Percentiles rank a stretch among this genome's conserved stretches.
Evolutionary conservation across 2,113 vertebrate genomes (phyloP).

Genomic region (Cyanoliseus patagonus): DNA sequence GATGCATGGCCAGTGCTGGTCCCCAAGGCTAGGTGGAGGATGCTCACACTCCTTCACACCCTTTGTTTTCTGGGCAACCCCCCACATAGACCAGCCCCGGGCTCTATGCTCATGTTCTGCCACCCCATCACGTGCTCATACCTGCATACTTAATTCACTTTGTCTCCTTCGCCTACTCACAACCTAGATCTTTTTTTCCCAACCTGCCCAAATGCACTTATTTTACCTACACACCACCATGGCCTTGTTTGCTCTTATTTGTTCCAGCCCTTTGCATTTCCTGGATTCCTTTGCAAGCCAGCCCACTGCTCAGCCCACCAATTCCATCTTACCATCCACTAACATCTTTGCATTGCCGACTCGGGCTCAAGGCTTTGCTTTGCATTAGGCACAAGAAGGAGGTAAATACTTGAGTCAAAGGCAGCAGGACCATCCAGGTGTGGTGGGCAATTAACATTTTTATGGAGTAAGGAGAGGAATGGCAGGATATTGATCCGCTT

Average conservation of each 20-base stretch:
- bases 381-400: not conserved
- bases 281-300: not conserved
- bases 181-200: not conserved
- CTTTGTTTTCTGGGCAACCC: not conserved
- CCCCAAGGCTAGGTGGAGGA: rapidly evolving
- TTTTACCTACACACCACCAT: rapidly evolving
- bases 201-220: not conserved
- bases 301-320: not conserved
- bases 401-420: not conserved
- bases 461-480: not conserved
- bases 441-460: constrained; percentile 31
- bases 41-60: not conserved
- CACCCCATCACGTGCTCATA: not conserved
- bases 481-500: not conserved
- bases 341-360: rapidly evolving
- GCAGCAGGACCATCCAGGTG: not conserved
- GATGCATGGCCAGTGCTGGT: rapidly evolving
- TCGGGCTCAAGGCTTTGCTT: rapidly evolving
- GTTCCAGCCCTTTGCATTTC: not conserved
- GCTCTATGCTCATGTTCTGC: not conserved
- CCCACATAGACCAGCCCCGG: not conserved
- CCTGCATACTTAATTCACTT: not conserved
- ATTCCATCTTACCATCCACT: not conserved
- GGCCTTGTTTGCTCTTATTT: not conserved
- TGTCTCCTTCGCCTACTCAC: not conserved